Evolutionary conservation across 2,888 invertebrate genomes (phyloP).

Genomic region (Osmoderma eremita): DNA sequence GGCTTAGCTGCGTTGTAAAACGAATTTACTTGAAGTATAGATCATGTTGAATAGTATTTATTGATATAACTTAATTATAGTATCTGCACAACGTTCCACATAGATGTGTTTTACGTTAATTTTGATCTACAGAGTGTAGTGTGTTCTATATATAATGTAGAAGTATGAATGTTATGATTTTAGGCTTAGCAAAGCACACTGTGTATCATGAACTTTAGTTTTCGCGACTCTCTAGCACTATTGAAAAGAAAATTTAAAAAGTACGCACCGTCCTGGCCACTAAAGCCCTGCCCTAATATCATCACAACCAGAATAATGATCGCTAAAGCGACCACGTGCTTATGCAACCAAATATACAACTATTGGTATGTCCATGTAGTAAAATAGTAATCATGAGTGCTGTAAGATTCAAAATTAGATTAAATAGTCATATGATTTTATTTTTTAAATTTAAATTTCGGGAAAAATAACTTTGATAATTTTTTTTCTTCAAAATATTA

Average conservation of each 20-base stretch:
- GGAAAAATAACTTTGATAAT: too few species aligned
- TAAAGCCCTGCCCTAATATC: too few species aligned
- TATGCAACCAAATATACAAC: too few species aligned
- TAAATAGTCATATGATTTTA: too few species aligned
- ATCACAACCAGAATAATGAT: too few species aligned
- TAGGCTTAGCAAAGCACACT: neutral
- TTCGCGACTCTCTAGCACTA: neutral
- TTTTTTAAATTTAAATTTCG: too few species aligned
- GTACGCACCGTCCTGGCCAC: constrained; percentile 49
- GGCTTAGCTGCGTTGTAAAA: constrained; percentile 1
- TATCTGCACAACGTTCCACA: constrained; percentile 2
- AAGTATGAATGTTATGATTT: neutral
- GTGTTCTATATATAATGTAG: constrained; percentile 7
- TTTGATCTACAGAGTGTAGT: neutral
- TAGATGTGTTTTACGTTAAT: neutral
- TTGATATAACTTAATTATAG: constrained; percentile 5
- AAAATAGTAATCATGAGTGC: too few species aligned
- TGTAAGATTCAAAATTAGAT: too few species aligned
- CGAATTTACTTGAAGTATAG: constrained; percentile 2
- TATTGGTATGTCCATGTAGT: too few species aligned
- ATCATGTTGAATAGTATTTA: neutral
- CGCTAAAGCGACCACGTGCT: too few species aligned
- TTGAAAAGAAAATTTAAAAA: constrained; percentile 2
- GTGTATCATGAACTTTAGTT: neutral
- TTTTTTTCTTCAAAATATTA: too few species aligned